These are phyloP conservation scores for Phalloptychus januarius DNA, from an alignment of 2,797 vertebrate species.

Conservation along the genomic window DNA sequence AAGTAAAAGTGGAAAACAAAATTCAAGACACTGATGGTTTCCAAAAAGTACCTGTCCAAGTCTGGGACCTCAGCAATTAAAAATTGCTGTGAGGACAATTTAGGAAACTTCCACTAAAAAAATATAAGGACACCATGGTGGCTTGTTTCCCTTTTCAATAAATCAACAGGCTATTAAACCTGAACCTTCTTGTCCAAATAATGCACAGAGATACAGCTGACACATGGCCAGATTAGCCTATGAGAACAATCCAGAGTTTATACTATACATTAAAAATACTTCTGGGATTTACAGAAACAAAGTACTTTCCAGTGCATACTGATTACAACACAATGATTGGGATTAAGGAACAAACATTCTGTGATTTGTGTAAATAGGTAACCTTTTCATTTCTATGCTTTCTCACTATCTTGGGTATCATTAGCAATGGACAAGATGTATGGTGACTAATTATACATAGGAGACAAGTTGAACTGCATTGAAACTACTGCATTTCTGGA, in stretches of 20 bases:
- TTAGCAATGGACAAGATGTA: constrained; percentile 23
- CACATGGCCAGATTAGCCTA: constrained; percentile 62
- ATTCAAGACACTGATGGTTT: constrained; percentile 84
- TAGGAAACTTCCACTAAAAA: constrained; percentile 63
- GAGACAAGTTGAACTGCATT: constrained; percentile 27
- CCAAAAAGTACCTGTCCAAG: constrained; percentile 71
- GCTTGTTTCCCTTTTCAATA: constrained; percentile 76
- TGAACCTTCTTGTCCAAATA: constrained; percentile 45
- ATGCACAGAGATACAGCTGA: constrained; percentile 61
- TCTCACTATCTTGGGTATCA: constrained; percentile 15
- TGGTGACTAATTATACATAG: constrained; percentile 29
- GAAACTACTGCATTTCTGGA: constrained; percentile 34
- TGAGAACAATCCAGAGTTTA: constrained; percentile 72
- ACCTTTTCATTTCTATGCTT: constrained; percentile 30
- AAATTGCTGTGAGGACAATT: constrained; percentile 47
- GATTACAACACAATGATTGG: constrained; percentile 76
- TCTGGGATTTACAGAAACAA: constrained; percentile 78
- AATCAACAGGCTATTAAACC: constrained; percentile 61
- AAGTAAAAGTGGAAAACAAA: constrained; percentile 77
- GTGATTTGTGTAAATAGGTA: constrained; percentile 46
- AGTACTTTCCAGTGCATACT: constrained; percentile 87
- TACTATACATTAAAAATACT: constrained; percentile 75
- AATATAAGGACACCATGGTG: constrained; percentile 73
- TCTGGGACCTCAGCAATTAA: constrained; percentile 53
- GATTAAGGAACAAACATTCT: constrained; percentile 52